Percentiles rank a stretch among this genome's conserved stretches.
phyloP scores from a whole-genome alignment of 1,140 invertebrate genomes.

The Globodera rostochiensis region DNA sequence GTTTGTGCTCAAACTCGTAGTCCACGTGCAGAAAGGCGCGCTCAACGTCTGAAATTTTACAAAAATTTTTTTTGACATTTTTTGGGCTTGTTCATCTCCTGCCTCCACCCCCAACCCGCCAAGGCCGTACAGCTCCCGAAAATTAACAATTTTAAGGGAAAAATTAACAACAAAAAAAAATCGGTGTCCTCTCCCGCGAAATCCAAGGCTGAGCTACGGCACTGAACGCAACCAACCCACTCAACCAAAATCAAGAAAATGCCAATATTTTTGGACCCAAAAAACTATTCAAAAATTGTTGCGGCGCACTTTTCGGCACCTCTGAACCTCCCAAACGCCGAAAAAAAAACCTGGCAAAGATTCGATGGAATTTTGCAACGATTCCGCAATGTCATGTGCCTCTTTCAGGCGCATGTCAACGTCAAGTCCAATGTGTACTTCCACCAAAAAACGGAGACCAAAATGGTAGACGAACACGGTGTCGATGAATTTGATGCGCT shows the following conservation, averaged over 20 bases:
- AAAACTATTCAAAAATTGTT: too few relatives aligned
- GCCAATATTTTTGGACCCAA: too few relatives aligned
- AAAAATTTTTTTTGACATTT: background rate
- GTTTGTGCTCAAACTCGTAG: conserved; percentile 66
- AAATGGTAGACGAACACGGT: conserved; percentile 69
- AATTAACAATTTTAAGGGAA: too few relatives aligned
- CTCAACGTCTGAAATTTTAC: conserved; percentile 64
- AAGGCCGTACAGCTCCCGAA: too few relatives aligned
- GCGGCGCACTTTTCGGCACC: too few relatives aligned
- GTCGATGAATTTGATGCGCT: conserved; percentile 67
- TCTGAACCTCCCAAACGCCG: background rate
- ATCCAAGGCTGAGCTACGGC: too few relatives aligned
- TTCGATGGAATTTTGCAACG: conserved; percentile 68
- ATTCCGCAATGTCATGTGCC: conserved; percentile 68
- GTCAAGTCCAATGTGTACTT: conserved; percentile 61
- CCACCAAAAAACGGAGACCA: conserved; percentile 65
- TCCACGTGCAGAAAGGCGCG: conserved; percentile 69
- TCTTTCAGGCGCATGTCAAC: conserved; percentile 66
- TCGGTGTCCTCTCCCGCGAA: too few relatives aligned
- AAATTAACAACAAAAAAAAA: too few relatives aligned
- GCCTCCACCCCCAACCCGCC: too few relatives aligned
- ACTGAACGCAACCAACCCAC: too few relatives aligned
- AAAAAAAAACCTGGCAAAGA: conserved; percentile 47
- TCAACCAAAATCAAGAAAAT: too few relatives aligned
- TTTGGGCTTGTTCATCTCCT: too few relatives aligned